Conservation (phyloP, 2,888 invertebrate species). For the Nephrotoma guestfalica region DNA sequence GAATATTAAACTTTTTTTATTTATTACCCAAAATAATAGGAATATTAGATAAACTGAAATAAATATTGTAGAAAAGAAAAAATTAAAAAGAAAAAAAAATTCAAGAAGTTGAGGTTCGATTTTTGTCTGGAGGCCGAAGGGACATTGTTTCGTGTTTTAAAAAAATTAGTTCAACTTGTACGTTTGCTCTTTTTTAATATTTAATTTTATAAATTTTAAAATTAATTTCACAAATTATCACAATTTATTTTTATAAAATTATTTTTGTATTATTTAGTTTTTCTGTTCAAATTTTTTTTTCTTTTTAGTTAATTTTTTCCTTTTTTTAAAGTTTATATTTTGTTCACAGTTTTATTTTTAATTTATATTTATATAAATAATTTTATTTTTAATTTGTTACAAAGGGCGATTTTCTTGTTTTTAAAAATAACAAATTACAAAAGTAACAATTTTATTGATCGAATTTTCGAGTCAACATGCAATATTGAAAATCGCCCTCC, state of each 20-base stretch:
- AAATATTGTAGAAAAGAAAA: background rate
- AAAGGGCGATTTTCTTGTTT: background rate
- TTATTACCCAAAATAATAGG: background rate
- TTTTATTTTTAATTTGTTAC: background rate
- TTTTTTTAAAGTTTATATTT: background rate
- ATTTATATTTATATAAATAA: background rate
- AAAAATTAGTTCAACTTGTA: background rate
- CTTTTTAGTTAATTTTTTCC: background rate
- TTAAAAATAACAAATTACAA: background rate
- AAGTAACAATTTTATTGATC: background rate
- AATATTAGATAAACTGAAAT: background rate
- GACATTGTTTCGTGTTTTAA: constrained; percentile 17
- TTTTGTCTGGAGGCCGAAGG: constrained; percentile 36
- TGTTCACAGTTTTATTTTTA: background rate
- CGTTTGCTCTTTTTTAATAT: constrained; percentile 3
- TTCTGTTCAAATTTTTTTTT: background rate
- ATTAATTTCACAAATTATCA: constrained; percentile 13
- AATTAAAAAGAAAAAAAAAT: constrained; percentile 8
- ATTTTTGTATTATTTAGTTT: constrained; percentile 8
- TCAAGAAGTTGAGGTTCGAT: constrained; percentile 38
- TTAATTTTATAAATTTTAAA: constrained; percentile 8
- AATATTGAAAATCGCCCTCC: constrained; percentile 9
- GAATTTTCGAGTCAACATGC: background rate
- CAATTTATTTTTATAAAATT: constrained; percentile 13
- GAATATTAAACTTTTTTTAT: background rate